Evolutionary conservation across 2,113 vertebrate species (phyloP).

Genomic region (Ciconia stormi): DNA sequence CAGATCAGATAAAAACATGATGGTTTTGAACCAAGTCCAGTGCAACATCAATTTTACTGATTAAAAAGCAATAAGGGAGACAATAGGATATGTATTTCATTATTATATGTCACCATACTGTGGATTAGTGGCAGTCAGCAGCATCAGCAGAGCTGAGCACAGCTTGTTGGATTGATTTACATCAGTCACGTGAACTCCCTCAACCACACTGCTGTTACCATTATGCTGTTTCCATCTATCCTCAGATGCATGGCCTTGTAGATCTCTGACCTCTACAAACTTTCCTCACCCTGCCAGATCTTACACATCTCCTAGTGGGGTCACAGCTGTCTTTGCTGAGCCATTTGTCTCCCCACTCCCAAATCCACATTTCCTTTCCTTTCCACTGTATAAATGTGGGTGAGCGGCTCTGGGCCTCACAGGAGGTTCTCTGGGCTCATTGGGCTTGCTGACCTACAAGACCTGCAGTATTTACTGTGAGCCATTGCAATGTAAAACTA

Average conservation of each 20-base stretch:
- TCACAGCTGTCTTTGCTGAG: neutral
- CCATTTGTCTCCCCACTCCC: neutral
- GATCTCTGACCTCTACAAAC: neutral
- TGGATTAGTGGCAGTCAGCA: neutral
- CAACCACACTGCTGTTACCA: neutral
- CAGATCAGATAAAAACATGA: neutral
- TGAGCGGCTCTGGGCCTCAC: neutral
- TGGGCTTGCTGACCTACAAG: neutral
- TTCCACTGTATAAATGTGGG: neutral
- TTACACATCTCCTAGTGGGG: neutral
- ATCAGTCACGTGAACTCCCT: neutral
- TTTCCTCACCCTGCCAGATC: neutral
- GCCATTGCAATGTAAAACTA: neutral
- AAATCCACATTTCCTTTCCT: neutral
- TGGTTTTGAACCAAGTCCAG: neutral
- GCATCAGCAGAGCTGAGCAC: neutral
- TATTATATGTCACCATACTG: neutral
- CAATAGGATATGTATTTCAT: neutral
- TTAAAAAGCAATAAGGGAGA: neutral
- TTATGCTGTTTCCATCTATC: neutral
- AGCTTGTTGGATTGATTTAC: neutral
- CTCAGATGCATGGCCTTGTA: neutral
- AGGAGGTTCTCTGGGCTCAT: neutral
- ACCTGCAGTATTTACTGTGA: neutral
- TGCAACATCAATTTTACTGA: neutral